Base-by-base conservation (phyloP, 2,888 invertebrate species). In the Sympetrum striolatum region DNA sequence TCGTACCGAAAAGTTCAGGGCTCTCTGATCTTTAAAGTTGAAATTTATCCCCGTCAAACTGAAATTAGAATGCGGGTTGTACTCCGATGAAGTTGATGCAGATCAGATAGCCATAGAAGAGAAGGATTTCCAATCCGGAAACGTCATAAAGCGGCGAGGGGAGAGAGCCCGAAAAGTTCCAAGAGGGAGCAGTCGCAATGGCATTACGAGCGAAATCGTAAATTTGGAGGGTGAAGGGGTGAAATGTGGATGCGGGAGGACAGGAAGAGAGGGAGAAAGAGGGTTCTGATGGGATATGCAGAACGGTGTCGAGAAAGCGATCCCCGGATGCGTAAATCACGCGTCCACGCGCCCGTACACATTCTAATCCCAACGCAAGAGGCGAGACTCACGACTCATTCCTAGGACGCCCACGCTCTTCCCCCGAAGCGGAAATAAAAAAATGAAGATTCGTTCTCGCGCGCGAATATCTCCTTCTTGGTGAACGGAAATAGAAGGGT, bases 251-350 rank as follows among this genome's bases (percentile, higher is more conserved):
- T 60, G n/a, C 44, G 18, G 37, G 58, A 53, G 22, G 53, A 60
- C 53, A 86, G 60, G 73, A 73, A 73, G 73, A 12, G n/a, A 64
- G 14, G 22, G 25, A 64, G 25, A 25, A 22, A 22, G 15, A 60
- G 86, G 10, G 58, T n/a, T 60, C 86, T 60, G 86, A 86, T 86
- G 86, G 58, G 86, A 86, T 86, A 86, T 86, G 58, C 86, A 86
- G 86, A 86, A 86, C 86, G 86, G 58, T 31, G 58, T 4, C 22
- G 60, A 18, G 58, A 58, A 82, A 58, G 58, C 58, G 58, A 58
- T 82, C 35, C 64, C 86, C 86, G 86, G 86, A 86, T 86, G 86
- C 86, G 86, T 86, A 86, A 86, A 86, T 86, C 86, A 86, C 86
- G 86, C 60, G 37, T 86, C 64, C 86, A 86, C 86, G 86, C 60